A percentile compares a stretch with the other conserved stretches of the same genome.
Evolutionary conservation across 2,888 invertebrate species (phyloP).

Genomic region (Pegoplata infirma): DNA sequence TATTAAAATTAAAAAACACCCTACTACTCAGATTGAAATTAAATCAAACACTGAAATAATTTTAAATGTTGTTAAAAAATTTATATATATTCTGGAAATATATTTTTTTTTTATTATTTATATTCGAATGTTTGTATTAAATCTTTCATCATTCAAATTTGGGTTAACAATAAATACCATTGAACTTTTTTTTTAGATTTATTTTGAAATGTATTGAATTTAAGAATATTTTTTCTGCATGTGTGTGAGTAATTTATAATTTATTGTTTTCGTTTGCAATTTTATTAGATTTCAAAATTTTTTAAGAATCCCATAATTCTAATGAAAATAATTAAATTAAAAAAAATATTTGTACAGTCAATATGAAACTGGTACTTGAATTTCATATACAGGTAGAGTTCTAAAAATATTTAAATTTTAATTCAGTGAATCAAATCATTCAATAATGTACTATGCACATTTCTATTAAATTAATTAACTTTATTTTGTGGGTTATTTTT

Average conservation of each 20-base stretch:
- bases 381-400: too few relatives aligned
- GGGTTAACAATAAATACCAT: neutral
- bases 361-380: too few relatives aligned
- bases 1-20: too few relatives aligned
- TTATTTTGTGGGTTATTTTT: too few relatives aligned
- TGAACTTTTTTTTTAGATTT: too few relatives aligned
- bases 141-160: neutral
- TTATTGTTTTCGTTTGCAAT: neutral
- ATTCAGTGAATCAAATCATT: neutral
- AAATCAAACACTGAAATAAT: neutral
- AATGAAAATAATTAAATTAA: neutral
- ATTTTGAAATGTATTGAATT: neutral
- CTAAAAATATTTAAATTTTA: neutral
- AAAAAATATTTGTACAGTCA: neutral
- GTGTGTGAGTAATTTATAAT: neutral
- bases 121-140: neutral
- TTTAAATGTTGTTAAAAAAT: neutral
- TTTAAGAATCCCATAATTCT: neutral
- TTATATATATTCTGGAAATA: neutral
- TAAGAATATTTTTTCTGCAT: too few relatives aligned
- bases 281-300: neutral
- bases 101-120: neutral
- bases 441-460: neutral
- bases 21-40: too few relatives aligned
- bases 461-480: too few relatives aligned